A percentile compares a stretch with the other conserved stretches of the same genome.
Conservation (phyloP, 2,797 vertebrate genomes). For the Siniperca obscura region DNA sequence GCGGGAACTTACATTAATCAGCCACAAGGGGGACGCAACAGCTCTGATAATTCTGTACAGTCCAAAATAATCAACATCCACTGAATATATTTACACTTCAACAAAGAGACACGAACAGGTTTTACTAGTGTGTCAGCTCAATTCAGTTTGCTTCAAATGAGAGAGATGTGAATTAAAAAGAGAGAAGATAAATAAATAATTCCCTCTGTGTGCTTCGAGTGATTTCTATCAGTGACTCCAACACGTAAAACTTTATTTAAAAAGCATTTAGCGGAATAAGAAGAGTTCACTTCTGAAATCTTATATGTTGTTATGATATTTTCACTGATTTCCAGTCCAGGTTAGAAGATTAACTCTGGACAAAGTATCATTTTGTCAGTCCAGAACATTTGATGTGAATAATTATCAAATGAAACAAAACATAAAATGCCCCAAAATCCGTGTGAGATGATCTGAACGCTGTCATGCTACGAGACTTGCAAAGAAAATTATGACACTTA, state of each 20-base stretch:
- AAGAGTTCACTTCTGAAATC: neutral
- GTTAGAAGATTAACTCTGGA: neutral
- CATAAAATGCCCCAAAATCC: neutral
- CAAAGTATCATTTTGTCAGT: neutral
- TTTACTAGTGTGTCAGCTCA: neutral
- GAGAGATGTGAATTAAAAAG: neutral
- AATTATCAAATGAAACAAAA: neutral
- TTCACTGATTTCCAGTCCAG: neutral
- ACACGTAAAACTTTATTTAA: neutral
- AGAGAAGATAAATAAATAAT: constrained; percentile 21
- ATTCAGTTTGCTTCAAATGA: constrained; percentile 19
- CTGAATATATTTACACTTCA: constrained; percentile 54
- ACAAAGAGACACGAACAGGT: neutral
- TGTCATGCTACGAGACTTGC: neutral
- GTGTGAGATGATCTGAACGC: neutral
- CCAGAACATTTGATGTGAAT: neutral
- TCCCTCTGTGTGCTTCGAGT: constrained; percentile 10
- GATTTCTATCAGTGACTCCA: constrained; percentile 2
- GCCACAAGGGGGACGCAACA: constrained; percentile 55
- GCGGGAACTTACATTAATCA: constrained; percentile 49
- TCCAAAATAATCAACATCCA: constrained; percentile 46
- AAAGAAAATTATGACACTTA: neutral
- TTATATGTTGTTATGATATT: neutral
- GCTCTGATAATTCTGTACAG: constrained; percentile 48
- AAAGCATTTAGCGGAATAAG: constrained; percentile 5